Evolutionary conservation across 2,113 vertebrate genomes (phyloP).

Genomic region (Mellivora capensis): DNA sequence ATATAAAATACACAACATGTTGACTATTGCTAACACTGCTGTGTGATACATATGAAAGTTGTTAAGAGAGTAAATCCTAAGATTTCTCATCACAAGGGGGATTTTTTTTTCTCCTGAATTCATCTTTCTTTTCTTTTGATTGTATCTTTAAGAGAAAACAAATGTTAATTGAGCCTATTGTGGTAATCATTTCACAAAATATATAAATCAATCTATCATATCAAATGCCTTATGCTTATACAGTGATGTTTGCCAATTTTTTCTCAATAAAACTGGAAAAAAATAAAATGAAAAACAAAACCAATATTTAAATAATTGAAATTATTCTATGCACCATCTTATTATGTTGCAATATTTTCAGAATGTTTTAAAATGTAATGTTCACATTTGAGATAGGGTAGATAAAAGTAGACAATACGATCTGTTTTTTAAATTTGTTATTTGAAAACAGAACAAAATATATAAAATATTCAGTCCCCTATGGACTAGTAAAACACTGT

Average conservation of each 20-base stretch:
- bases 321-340: background rate
- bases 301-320: background rate
- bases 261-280: background rate
- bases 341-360: background rate
- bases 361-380: background rate
- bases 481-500: background rate
- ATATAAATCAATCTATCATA: background rate
- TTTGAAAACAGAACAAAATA: background rate
- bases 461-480: background rate
- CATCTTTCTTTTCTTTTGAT: background rate
- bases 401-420: background rate
- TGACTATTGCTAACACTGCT: background rate
- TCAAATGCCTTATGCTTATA: background rate
- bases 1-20: background rate
- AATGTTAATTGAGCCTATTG: background rate
- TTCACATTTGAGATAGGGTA: background rate
- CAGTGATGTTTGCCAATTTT: background rate
- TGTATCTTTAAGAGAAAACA: background rate
- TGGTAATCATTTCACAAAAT: background rate
- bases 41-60: background rate
- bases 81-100: background rate
- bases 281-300: background rate
- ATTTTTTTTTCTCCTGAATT: background rate
- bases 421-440: background rate
- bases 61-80: background rate